Base-by-base conservation (phyloP, 2,113 vertebrate genomes). In the Eurystomus gularis region DNA sequence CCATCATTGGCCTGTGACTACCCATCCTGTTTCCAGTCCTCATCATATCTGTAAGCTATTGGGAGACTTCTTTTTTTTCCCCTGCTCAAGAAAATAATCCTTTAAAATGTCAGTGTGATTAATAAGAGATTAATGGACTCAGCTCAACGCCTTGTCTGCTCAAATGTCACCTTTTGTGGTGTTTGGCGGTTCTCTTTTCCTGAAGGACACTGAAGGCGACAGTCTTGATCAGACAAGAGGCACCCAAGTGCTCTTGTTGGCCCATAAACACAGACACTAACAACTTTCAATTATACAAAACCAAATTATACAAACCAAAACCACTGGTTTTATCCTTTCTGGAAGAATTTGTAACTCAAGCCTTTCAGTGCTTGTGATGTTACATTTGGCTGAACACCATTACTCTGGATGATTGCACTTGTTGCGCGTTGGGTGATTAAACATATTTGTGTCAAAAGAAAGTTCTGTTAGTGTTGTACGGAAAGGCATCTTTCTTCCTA, bases 211-310 rank as follows among this genome's bases (percentile, higher is more conserved):
- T 73, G 71, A 69, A 95, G 60, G 64, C 0, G 0, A 93, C 87
- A 87, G 80, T 90, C 77, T 92, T 95, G 80, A 95, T 95, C 90
- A 95, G 96, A 97, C 88, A 97, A 95, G 64, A 96, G 78, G 49
- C 4, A 0, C 55, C 62, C 62, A 92, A 78, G 48, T 39, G 71
- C 31, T 39, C 31, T 93, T 88, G 42, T 17, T 96, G 85, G 79
- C 82, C 93, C 75, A 71, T 87, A 90, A 96, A 82, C 51, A 96
- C 52, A 88, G 61, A 76, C 49, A 44, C 11, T 57, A 71, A 60
- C 48, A 86, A 88, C 87, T 93, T 93, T 88, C 75, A 96, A 8
- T 88, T 86, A 61, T 28, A 82, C n/a, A 88, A 83, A 69, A 42
- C 42, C 42, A 42, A 42, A 42, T 42, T 42, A 42, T 42, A 42